These are phyloP conservation scores for Heterodera filipjevi DNA, from an alignment of 2,888 invertebrate genomes.

Conservation along the genomic window DNA sequence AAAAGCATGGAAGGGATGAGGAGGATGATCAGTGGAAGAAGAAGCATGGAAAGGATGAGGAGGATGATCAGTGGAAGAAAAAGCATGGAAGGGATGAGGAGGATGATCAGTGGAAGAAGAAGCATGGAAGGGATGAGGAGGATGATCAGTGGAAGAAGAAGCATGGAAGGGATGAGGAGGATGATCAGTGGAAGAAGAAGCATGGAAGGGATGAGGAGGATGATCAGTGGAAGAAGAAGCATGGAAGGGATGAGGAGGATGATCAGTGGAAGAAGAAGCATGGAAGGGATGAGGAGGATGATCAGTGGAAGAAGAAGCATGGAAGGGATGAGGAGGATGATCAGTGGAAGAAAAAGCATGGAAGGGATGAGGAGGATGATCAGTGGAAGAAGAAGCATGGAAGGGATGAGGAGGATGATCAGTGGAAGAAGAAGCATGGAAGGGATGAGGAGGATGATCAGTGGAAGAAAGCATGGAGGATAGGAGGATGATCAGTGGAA, in stretches of 20 bases:
- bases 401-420: constrained; percentile 9
- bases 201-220: neutral
- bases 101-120: neutral
- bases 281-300: neutral
- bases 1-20: neutral
- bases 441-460: neutral
- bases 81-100: neutral
- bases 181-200: neutral
- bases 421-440: neutral
- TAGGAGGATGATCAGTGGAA: neutral
- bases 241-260: neutral
- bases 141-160: neutral
- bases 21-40: neutral
- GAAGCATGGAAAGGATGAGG: neutral
- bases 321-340: neutral
- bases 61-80: neutral
- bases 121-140: neutral
- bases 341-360: neutral
- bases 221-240: neutral
- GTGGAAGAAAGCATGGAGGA: neutral
- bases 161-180: neutral
- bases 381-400: neutral
- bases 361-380: neutral
- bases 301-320: constrained; percentile 4
- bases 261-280: neutral